Evolutionary conservation across 2,113 vertebrate genomes (phyloP), one percentile per base, ranked within the genome.

Genomic region (Anser brachyrhynchus): DNA sequence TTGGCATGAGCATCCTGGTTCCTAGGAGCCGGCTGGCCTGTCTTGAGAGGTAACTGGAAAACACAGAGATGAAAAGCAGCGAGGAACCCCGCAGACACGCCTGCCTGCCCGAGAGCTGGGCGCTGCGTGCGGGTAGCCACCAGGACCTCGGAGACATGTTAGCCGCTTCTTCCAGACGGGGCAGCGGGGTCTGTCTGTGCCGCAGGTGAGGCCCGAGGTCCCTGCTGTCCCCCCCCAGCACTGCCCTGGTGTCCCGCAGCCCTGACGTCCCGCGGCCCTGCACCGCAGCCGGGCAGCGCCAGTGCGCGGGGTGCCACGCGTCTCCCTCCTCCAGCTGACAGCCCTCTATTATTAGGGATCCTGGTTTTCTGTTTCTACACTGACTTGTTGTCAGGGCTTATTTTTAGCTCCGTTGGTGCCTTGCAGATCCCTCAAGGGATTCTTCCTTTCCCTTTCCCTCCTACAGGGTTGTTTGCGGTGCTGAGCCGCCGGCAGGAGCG

Each of bases 371-470:
- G 57, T 84, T 95, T 84, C 79, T 81, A 37, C 55, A 87, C 72
- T 59, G 86, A 95, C 73, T 94, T 93, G 58, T 41, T 94, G 80
- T n/a, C 35, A 21, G 49, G 39, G 58, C 72, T 91, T 96, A 92
- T 94, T 92, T 96, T 95, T 94, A 92, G 95, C 86, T 95, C 51
- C 73, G 71, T 54, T 80, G 31, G 23, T 66, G 59, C 87, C 69
- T 70, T 55, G 44, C 85, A 84, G 90, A 83, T 94, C 92, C 90
- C 61, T 96, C 55, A 15, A 73, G 90, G 95, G 89, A 94, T 90
- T 95, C 62, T 96, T 90, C 64, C 93, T 65, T 93, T 92, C 91
- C 79, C 43, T 90, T 65, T 89, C 52, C 91, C 91, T 94, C 92
- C 91, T 74, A 75, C 92, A 84, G 79, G 73, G 92, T 92, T 84